Conservation (phyloP, 2,888 invertebrate genomes). For the Oxytorus armatus region DNA sequence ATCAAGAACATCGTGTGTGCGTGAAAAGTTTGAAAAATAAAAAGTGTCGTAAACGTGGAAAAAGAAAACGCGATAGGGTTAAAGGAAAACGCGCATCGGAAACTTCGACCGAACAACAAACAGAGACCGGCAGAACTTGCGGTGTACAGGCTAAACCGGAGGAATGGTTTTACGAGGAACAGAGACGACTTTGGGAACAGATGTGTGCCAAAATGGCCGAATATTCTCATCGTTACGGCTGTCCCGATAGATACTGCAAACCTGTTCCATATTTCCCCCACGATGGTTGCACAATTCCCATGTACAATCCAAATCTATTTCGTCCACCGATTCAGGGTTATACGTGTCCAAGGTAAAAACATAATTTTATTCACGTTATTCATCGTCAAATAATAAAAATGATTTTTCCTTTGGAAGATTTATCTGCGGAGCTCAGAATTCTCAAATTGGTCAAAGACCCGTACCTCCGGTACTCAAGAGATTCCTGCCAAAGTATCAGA, state of each 20-base stretch:
- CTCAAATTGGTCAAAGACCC: slow-evolving; percentile 13
- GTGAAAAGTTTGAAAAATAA: slow-evolving; percentile 29
- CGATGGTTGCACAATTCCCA: slow-evolving; percentile 51
- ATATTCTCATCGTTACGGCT: slow-evolving; percentile 57
- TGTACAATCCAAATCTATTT: slow-evolving; percentile 65
- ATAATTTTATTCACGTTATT: not conserved
- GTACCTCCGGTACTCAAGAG: slow-evolving; percentile 71
- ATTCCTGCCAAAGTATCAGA: slow-evolving; percentile 73
- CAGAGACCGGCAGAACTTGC: not conserved
- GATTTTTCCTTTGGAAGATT: slow-evolving; percentile 34
- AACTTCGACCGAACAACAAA: slow-evolving; percentile 33
- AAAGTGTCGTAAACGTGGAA: slow-evolving; percentile 7
- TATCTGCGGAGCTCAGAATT: slow-evolving; percentile 7
- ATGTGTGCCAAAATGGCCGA: slow-evolving; percentile 64
- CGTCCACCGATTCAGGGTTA: slow-evolving; percentile 33
- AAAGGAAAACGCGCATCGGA: slow-evolving; percentile 21
- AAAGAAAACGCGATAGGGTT: slow-evolving; percentile 19
- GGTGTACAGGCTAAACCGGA: slow-evolving; percentile 32
- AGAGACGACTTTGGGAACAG: slow-evolving; percentile 60
- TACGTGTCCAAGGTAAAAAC: slow-evolving; percentile 42
- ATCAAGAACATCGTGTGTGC: slow-evolving; percentile 30
- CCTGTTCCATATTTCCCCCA: slow-evolving; percentile 30
- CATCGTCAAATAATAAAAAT: not conserved
- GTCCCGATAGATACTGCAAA: slow-evolving; percentile 35
- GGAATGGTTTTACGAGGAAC: slow-evolving; percentile 61